Percentiles rank a stretch among this genome's conserved stretches.
Evolutionary conservation across 2,888 invertebrate genomes (phyloP).

Genomic region (Troides helena): DNA sequence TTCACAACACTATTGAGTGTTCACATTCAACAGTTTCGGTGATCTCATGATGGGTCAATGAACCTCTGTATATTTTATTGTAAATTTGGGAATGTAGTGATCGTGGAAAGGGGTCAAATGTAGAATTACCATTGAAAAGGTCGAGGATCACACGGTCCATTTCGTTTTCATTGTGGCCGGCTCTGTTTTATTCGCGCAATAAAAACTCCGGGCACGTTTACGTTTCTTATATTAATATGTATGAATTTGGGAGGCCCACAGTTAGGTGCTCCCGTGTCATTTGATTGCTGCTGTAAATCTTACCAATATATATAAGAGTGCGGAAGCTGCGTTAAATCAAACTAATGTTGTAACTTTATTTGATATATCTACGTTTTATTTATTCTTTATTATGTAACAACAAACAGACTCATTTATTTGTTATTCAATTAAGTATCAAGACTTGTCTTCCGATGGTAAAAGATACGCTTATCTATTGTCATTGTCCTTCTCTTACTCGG

Average conservation of each 20-base stretch:
- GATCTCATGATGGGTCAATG: too few species aligned
- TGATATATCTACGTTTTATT: too few species aligned
- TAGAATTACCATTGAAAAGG: constrained; percentile 55
- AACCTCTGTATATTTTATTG: background rate
- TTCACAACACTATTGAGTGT: too few species aligned
- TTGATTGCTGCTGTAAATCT: constrained; percentile 30
- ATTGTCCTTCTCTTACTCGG: too few species aligned
- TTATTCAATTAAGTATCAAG: too few species aligned
- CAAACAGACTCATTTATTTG: too few species aligned
- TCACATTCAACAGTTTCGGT: too few species aligned
- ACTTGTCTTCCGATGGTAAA: too few species aligned
- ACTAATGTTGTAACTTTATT: too few species aligned
- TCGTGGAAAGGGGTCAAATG: constrained; percentile 33
- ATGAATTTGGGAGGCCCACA: constrained; percentile 56
- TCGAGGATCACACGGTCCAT: constrained; percentile 53
- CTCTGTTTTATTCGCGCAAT: constrained; percentile 56
- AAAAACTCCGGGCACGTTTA: constrained; percentile 57
- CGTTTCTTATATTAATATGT: constrained; percentile 58
- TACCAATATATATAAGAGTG: background rate
- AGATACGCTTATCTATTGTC: too few species aligned
- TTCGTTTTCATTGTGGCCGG: constrained; percentile 58
- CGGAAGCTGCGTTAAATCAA: too few species aligned
- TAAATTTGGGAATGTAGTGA: constrained; percentile 31
- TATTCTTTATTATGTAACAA: too few species aligned
- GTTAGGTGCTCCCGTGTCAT: constrained; percentile 40